These are phyloP conservation scores for Hypomecis punctinalis DNA, from an alignment of 2,888 invertebrate genomes.

Conservation along the genomic window DNA sequence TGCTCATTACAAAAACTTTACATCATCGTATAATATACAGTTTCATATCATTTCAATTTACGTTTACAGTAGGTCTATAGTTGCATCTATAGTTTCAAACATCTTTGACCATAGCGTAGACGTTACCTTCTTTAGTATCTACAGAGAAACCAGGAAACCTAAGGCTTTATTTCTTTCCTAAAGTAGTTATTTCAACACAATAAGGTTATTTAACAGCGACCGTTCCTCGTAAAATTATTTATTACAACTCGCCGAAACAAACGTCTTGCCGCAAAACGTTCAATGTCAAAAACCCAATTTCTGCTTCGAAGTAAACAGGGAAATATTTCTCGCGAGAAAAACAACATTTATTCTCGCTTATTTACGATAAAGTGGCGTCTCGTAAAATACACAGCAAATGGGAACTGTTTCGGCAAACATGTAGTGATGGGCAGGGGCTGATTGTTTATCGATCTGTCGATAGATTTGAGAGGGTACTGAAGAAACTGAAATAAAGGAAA, in stretches of 20 bases:
- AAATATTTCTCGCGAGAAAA: conserved; percentile 31
- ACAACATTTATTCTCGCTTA: conserved; percentile 31
- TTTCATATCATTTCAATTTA: too few species aligned
- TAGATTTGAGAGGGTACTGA: background rate
- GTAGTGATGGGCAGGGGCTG: conserved; percentile 22
- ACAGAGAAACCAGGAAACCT: background rate
- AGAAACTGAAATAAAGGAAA: background rate
- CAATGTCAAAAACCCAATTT: conserved; percentile 28
- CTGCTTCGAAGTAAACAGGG: conserved; percentile 21
- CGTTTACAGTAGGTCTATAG: too few species aligned
- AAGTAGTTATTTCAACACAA: conserved; percentile 3
- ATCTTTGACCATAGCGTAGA: too few species aligned
- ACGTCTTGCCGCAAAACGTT: conserved; percentile 9
- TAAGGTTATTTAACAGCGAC: conserved; percentile 1
- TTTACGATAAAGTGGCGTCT: conserved; percentile 34
- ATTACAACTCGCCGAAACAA: conserved; percentile 11
- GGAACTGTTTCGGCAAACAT: conserved; percentile 29
- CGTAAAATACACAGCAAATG: conserved; percentile 32
- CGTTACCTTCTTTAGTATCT: background rate
- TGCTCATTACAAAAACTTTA: too few species aligned
- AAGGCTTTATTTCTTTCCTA: background rate
- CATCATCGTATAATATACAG: too few species aligned
- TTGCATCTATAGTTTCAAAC: too few species aligned
- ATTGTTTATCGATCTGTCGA: conserved; percentile 14
- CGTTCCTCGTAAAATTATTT: conserved; percentile 14